Conservation (phyloP, 1,140 invertebrate genomes). For the Pomacea maculata region DNA sequence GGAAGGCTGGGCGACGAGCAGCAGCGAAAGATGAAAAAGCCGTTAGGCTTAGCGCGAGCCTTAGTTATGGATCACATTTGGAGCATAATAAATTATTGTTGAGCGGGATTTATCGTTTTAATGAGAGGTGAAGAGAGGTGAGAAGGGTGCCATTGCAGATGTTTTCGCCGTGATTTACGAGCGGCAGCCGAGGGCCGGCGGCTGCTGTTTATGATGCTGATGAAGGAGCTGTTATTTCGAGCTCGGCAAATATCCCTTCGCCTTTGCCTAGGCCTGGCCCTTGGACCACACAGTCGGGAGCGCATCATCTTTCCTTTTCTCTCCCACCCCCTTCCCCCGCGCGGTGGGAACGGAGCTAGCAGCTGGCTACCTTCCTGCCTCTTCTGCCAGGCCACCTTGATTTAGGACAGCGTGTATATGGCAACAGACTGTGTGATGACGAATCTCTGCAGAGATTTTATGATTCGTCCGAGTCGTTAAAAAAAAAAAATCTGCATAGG, state of each 20-base stretch:
- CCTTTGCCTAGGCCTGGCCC: neutral
- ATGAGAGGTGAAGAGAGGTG: conserved; percentile 19
- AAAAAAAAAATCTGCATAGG: too few species aligned
- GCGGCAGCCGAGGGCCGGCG: neutral
- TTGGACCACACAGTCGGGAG: too few species aligned
- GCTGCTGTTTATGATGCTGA: conserved; percentile 22
- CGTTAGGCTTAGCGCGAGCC: conserved; percentile 15
- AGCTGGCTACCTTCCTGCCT: too few species aligned
- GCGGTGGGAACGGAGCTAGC: too few species aligned
- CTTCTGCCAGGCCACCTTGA: too few species aligned
- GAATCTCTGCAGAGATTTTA: too few species aligned
- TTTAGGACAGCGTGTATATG: too few species aligned
- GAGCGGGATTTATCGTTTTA: conserved; percentile 25
- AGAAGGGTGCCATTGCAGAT: conserved; percentile 8
- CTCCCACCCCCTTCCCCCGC: too few species aligned
- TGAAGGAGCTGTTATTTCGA: conserved; percentile 18
- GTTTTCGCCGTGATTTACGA: conserved; percentile 21
- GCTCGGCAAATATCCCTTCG: neutral
- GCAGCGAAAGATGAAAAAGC: conserved; percentile 24
- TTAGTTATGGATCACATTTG: conserved; percentile 21
- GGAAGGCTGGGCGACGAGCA: neutral
- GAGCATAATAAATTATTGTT: conserved; percentile 25
- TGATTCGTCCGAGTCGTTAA: too few species aligned
- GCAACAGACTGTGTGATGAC: too few species aligned
- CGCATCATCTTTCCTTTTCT: too few species aligned